Conservation (phyloP, 2,797 vertebrate species). For the Halcyon leucocephala region DNA sequence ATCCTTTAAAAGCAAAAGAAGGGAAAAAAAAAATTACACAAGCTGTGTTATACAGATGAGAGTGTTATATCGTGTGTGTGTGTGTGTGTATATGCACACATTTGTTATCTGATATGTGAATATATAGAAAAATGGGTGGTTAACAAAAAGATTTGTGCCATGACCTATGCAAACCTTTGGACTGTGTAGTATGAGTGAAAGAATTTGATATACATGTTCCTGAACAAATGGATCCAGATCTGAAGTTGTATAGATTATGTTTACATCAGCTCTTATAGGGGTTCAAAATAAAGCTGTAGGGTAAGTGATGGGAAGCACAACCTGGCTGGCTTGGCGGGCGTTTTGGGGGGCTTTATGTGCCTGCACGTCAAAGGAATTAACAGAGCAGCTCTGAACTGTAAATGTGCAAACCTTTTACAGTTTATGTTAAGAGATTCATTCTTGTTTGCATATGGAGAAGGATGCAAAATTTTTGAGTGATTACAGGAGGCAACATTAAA, state of each 20-base stretch:
- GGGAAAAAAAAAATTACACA: neutral
- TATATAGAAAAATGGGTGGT: neutral
- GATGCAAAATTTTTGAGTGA: neutral
- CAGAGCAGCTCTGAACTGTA: neutral
- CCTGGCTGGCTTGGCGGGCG: neutral
- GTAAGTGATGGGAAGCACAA: neutral
- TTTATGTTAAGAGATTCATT: neutral
- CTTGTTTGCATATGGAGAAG: neutral
- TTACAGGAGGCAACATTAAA: neutral
- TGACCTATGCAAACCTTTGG: neutral
- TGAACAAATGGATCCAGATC: neutral
- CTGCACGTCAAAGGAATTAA: neutral
- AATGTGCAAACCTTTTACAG: neutral
- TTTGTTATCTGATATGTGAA: neutral
- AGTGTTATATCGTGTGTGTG: neutral
- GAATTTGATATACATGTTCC: neutral
- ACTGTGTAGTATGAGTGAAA: neutral
- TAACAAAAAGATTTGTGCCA: neutral
- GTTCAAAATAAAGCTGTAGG: neutral
- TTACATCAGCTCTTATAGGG: neutral
- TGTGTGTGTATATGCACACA: neutral
- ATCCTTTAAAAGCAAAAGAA: neutral
- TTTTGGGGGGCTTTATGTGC: accelerated
- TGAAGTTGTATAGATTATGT: neutral
- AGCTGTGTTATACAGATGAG: neutral